Evolutionary conservation across 2,888 invertebrate genomes (phyloP).

Genomic region (Mactromeris polynyma): DNA sequence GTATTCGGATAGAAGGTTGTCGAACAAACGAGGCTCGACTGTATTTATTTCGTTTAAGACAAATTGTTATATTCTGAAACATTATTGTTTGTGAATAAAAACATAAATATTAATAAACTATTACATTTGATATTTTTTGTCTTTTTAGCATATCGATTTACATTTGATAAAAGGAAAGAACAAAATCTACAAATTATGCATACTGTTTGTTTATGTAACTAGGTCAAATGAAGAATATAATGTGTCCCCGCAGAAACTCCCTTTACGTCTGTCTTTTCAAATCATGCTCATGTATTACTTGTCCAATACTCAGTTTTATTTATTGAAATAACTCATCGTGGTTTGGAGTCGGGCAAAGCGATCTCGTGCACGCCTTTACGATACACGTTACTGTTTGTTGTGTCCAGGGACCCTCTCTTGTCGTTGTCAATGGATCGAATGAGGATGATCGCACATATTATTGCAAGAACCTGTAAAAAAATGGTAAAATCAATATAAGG

Average conservation of each 20-base stretch:
- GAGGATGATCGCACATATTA: slow-evolving; percentile 61
- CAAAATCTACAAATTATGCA: neutral
- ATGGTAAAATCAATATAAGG: too few relatives aligned
- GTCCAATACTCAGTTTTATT: neutral
- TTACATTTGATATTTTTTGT: too few relatives aligned
- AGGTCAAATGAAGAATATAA: neutral
- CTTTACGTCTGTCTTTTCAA: neutral
- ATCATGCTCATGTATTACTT: neutral
- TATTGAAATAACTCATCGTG: slow-evolving; percentile 27
- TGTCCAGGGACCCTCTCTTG: slow-evolving; percentile 55
- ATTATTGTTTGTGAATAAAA: too few relatives aligned
- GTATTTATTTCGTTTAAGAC: too few relatives aligned
- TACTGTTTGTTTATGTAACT: neutral
- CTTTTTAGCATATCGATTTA: neutral
- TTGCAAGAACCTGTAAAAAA: slow-evolving; percentile 58
- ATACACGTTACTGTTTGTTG: slow-evolving; percentile 61
- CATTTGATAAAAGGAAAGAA: neutral
- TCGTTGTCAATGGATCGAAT: slow-evolving; percentile 57
- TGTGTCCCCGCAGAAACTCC: neutral
- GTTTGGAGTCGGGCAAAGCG: slow-evolving; percentile 65
- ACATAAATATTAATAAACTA: too few relatives aligned
- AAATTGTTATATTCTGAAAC: too few relatives aligned
- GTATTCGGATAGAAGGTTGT: too few relatives aligned
- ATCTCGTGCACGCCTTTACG: slow-evolving; percentile 58
- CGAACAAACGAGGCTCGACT: too few relatives aligned